phyloP scores from a whole-genome alignment of 2,113 vertebrate genomes.

The Xenopus tropicalis region UCB_Xtro_10.0 CM004444.2:1909501-1910000 shows the following conservation, averaged over 20 bases:
- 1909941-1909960: constrained; percentile 33
- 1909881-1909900: constrained; percentile 99
- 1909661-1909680: constrained; percentile 99
- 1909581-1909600: constrained; percentile 40
- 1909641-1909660: constrained; percentile 84
- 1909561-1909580: no score
- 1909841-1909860: constrained; percentile 93
- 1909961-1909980: not conserved
- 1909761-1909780: constrained; percentile 81
- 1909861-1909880: constrained; percentile 98
- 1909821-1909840: constrained; percentile 85
- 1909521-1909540: constrained; percentile 74
- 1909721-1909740: constrained; percentile 1
- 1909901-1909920: constrained; percentile 99
- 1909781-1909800: constrained; percentile 97
- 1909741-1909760: constrained; percentile 67
- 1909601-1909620: constrained; percentile 66
- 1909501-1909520: constrained; percentile 78
- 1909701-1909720: not conserved
- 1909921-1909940: constrained; percentile 92
- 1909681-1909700: constrained; percentile 86
- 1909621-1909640: constrained; percentile 68
- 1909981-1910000: not conserved
- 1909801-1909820: constrained; percentile 69
- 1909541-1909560: constrained; percentile 67